Conservation (phyloP, 2,797 vertebrate genomes). For the Melopsittacus undulatus region DNA sequence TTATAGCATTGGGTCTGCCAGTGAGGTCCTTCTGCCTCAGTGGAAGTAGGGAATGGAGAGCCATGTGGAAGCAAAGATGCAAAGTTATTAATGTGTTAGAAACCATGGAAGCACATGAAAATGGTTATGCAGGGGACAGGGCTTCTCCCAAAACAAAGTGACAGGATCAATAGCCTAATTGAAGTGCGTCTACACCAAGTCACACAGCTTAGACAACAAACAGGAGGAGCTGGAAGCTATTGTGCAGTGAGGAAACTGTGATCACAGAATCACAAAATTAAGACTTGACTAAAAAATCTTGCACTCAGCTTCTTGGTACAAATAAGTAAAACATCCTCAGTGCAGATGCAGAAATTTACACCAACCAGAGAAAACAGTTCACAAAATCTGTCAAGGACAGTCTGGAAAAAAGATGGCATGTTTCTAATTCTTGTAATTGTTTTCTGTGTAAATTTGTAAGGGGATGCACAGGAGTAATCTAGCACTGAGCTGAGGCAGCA, state of each 20-base stretch:
- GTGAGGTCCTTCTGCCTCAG: background rate
- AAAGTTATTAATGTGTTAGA: background rate
- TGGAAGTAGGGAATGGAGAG: background rate
- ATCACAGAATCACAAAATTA: background rate
- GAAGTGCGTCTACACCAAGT: background rate
- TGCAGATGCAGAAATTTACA: background rate
- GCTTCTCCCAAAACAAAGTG: background rate
- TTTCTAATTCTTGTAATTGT: slow-evolving; percentile 12
- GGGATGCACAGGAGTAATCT: background rate
- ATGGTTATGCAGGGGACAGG: background rate
- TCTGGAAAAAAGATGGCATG: background rate
- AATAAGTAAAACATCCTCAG: background rate
- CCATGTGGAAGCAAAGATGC: background rate
- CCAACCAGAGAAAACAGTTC: background rate
- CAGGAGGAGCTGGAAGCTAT: background rate
- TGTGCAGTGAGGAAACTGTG: background rate
- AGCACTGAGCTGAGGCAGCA: background rate
- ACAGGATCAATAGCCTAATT: background rate
- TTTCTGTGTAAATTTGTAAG: slow-evolving; percentile 17
- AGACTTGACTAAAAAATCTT: background rate
- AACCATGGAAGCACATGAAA: background rate
- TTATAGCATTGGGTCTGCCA: background rate
- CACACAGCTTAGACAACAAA: background rate
- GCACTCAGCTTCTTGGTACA: background rate
- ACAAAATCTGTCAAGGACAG: background rate